Percentiles rank a stretch among this genome's conserved stretches.
Evolutionary conservation across 2,888 invertebrate species (phyloP).

Genomic region (Hyppa rectilinea): DNA sequence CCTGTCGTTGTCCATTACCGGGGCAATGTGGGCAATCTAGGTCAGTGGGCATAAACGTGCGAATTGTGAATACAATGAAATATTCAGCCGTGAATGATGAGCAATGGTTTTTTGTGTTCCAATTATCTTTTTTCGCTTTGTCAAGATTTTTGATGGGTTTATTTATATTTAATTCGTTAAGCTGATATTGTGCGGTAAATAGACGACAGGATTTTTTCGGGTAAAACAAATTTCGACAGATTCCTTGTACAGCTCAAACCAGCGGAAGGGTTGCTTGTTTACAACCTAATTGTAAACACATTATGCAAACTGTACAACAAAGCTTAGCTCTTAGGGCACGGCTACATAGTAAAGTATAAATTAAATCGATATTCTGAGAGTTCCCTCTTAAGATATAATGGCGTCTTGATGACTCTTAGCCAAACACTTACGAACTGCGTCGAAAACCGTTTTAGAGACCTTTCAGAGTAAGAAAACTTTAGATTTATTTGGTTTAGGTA

Average conservation of each 20-base stretch:
- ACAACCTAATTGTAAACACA: background rate
- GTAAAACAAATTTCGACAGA: too few relatives aligned
- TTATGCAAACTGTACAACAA: background rate
- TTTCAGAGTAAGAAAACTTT: constrained; percentile 1
- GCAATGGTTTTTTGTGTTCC: constrained; percentile 31
- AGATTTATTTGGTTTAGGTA: background rate
- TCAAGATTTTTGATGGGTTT: constrained; percentile 12
- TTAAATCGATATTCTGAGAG: constrained; percentile 51
- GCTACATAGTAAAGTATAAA: constrained; percentile 22
- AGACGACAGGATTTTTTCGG: too few relatives aligned
- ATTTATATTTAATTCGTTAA: constrained; percentile 27
- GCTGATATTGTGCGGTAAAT: constrained; percentile 22
- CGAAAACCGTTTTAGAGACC: background rate
- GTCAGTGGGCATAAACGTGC: constrained; percentile 44
- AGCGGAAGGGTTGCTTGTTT: too few relatives aligned
- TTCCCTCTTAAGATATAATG: constrained; percentile 17
- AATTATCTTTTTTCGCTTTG: constrained; percentile 30
- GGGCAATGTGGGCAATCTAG: constrained; percentile 38
- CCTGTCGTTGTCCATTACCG: constrained; percentile 22
- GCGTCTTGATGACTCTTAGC: constrained; percentile 30
- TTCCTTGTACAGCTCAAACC: too few relatives aligned
- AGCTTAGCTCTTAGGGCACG: background rate
- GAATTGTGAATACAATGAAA: constrained; percentile 52
- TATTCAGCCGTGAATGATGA: constrained; percentile 55
- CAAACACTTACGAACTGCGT: constrained; percentile 20